Evolutionary conservation across 2,797 vertebrate species (phyloP), one percentile per base, ranked within the genome.

Genomic region (Tympanoctomys barrerae): DNA sequence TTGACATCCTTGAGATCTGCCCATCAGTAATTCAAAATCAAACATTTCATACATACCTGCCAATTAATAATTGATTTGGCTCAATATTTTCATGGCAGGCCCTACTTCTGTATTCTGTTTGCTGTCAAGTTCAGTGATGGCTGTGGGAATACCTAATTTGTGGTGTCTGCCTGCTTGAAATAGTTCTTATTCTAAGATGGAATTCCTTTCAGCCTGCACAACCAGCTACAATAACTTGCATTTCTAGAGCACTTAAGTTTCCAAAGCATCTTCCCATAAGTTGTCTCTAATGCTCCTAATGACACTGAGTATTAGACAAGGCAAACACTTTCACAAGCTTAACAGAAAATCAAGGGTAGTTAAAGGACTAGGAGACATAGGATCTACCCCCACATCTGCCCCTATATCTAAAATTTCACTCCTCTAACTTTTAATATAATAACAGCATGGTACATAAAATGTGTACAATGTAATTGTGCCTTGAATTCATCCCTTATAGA

Each of bases 61-160:
- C 68, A 93, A 96, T 97, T 95, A 97, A 96, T 94, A 96, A 97
- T 97, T 94, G 8, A 97, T 92, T 92, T 91, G 73, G 68, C 82
- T 97, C 92, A 95, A 88, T 94, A 96, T 97, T 96, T 97, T 96
- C 61, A 87, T 91, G 95, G 81, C 62, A 95, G 59, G 33, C 73
- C 78, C 73, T 96, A 88, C 62, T 97, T 94, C 85, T 79, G 21
- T 75, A 97, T 97, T 96, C 96, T 93, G 84, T 96, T 97, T 97
- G 89, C 90, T 97, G 91, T 96, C 93, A 96, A 89, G 28, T 79
- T 93, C 61, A 95, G 81, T 94, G 80, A 93, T 64, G 28, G 66
- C 61, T 93, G 8, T 0, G 7, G 68, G 59, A 95, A 96, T 93
- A 84, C 39, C 80, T 96, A 88, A 95, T 90, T 91, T 96, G 71